Conservation (phyloP, 2,888 invertebrate species). For the Luperina nickerlii region DNA sequence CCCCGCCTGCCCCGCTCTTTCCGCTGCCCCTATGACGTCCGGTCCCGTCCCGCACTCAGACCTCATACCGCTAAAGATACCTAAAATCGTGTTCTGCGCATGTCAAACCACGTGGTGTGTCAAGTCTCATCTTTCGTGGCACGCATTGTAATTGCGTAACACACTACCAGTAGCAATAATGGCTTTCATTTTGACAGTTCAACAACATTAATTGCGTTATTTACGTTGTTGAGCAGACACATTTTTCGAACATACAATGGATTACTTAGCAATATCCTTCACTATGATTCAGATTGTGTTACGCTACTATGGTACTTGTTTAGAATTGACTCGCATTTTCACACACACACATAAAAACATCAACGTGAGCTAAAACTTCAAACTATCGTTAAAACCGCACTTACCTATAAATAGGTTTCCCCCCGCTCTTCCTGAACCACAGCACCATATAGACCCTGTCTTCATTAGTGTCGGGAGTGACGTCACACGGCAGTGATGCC, state of each 20-base stretch:
- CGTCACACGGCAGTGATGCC: conserved; percentile 96
- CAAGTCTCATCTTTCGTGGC: too few relatives aligned
- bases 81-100: too few relatives aligned
- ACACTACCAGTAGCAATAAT: neutral
- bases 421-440: conserved; percentile 96
- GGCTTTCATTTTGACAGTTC: neutral
- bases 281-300: neutral
- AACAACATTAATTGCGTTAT: neutral
- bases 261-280: neutral
- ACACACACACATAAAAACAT: neutral
- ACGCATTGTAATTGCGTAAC: neutral
- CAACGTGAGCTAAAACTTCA: too few relatives aligned
- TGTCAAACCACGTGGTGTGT: too few relatives aligned
- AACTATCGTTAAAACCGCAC: conserved; percentile 5
- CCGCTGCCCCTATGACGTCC: too few relatives aligned
- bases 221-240: neutral
- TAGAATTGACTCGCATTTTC: neutral
- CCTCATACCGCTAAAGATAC: too few relatives aligned
- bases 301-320: neutral
- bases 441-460: conserved; percentile 98
- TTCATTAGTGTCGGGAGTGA: conserved; percentile 95
- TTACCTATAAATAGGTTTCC: conserved; percentile 97
- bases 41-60: too few relatives aligned
- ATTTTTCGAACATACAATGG: neutral
- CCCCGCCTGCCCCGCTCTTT: too few relatives aligned